phyloP scores from a whole-genome alignment of 2,113 vertebrate genomes.

The Nothocercus nigrocapillus region DNA sequence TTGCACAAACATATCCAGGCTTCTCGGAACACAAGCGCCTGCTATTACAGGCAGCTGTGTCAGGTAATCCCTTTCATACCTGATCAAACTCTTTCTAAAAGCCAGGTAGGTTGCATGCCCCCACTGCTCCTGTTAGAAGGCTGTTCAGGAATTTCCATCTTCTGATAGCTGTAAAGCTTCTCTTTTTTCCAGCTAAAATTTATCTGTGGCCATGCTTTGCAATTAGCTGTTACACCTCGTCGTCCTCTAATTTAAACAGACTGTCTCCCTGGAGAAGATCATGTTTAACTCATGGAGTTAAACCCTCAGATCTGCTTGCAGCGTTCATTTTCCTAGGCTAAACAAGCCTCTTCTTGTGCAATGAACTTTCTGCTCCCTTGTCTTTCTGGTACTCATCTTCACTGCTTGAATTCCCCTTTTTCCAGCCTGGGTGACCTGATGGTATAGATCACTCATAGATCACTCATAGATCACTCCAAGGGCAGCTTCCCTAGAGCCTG shows the following conservation, averaged over 20 bases:
- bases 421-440: neutral
- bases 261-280: neutral
- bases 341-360: neutral
- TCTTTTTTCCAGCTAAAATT: neutral
- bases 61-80: neutral
- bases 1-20: neutral
- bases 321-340: neutral
- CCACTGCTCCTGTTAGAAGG: neutral
- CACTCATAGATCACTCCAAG: too few species aligned
- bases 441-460: too few species aligned
- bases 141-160: neutral
- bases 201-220: neutral
- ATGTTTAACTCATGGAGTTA: neutral
- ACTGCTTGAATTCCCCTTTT: too few species aligned
- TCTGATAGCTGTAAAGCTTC: neutral
- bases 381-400: neutral
- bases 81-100: neutral
- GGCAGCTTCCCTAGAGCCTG: neutral
- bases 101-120: neutral
- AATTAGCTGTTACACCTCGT: neutral
- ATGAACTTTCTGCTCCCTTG: neutral
- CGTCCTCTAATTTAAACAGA: neutral
- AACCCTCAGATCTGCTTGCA: neutral
- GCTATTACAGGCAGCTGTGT: neutral
- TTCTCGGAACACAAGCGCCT: neutral